A percentile compares a stretch with the other conserved stretches of the same genome.
These are phyloP conservation scores for Drosophila neoperkinsi DNA, from an alignment of 2,888 invertebrate genomes.

Conservation along the genomic window DNA sequence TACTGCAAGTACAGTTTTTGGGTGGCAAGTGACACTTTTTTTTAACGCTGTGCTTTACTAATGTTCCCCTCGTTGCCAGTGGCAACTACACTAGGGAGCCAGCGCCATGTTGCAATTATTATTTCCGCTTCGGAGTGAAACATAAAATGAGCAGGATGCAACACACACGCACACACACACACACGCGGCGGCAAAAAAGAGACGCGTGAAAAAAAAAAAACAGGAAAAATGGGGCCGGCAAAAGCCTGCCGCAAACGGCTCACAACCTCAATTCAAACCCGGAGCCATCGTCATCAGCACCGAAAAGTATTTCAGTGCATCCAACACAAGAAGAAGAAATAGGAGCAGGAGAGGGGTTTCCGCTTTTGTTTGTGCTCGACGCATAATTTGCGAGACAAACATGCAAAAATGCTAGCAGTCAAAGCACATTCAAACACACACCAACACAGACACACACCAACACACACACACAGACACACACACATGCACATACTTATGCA, in stretches of 20 bases:
- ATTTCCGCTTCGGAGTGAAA: constrained; percentile 76
- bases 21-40: constrained; percentile 46
- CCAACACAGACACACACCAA: neutral
- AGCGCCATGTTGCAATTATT: constrained; percentile 78
- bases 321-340: constrained; percentile 19
- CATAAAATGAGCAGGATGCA: constrained; percentile 77
- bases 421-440: constrained; percentile 45
- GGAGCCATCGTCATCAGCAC: constrained; percentile 46
- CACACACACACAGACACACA: neutral
- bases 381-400: constrained; percentile 79
- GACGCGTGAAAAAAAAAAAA: constrained; percentile 44
- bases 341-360: constrained; percentile 39
- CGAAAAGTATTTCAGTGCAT: constrained; percentile 50
- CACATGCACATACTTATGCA: constrained; percentile 26
- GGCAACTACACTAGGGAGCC: constrained; percentile 42
- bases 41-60: constrained; percentile 56
- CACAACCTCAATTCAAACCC: constrained; percentile 46
- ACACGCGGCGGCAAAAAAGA: constrained; percentile 32
- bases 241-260: constrained; percentile 16
- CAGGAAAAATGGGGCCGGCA: constrained; percentile 16
- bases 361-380: constrained; percentile 78
- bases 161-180: constrained; percentile 32
- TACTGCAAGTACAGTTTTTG: constrained; percentile 2
- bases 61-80: constrained; percentile 47
- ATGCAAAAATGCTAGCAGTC: constrained; percentile 76